phyloP scores from a whole-genome alignment of 2,797 vertebrate species.

The Oreochromis mossambicus region DNA sequence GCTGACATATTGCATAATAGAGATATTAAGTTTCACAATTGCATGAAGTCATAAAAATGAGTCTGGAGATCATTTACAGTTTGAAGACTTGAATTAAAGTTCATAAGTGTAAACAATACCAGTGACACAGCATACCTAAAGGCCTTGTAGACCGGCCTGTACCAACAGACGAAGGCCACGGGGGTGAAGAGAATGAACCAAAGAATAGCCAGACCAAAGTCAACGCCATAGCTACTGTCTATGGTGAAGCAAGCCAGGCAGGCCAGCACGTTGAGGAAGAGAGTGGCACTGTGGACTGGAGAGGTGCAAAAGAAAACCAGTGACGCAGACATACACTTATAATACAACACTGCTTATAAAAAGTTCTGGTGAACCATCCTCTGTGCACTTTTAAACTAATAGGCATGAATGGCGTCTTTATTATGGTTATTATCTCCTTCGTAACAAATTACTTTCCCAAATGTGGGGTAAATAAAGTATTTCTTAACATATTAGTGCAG shows the following conservation, averaged over 20 bases:
- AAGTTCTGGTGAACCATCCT: accelerated
- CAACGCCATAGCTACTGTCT: slow-evolving; percentile 65
- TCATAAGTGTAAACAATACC: not conserved
- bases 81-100: not conserved
- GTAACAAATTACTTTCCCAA: not conserved
- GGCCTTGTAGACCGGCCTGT: slow-evolving; percentile 94
- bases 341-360: not conserved
- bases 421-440: not conserved
- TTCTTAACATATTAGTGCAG: not conserved
- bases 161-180: slow-evolving; percentile 97
- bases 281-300: slow-evolving; percentile 88
- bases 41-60: not conserved
- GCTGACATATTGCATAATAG: not conserved
- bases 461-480: not conserved
- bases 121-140: slow-evolving; percentile 80
- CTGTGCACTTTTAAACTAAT: not conserved
- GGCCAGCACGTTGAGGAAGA: slow-evolving; percentile 91
- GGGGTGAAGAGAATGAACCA: slow-evolving; percentile 96
- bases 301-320: not conserved
- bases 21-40: not conserved
- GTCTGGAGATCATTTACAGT: not conserved
- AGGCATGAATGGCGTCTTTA: not conserved
- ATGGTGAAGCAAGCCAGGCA: slow-evolving; percentile 90
- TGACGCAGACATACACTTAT: not conserved
- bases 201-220: slow-evolving; percentile 94